Percentiles rank a stretch among this genome's conserved stretches.
These are phyloP conservation scores for Potamilus streckersoni DNA, from an alignment of 1,140 invertebrate genomes.

Conservation along the genomic window DNA sequence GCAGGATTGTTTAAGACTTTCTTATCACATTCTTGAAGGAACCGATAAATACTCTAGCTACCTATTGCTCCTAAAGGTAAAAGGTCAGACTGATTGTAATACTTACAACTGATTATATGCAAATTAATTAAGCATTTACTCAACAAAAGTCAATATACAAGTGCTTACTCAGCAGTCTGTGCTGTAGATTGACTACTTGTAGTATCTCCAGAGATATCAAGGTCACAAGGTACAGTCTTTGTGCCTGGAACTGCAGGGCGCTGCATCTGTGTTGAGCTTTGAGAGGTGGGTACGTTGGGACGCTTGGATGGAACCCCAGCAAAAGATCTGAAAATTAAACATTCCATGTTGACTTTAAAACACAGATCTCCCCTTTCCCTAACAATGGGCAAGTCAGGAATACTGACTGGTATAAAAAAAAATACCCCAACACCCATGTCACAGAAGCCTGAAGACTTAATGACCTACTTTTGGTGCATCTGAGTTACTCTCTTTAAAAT, in stretches of 20 bases:
- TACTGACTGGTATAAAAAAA: too few species aligned
- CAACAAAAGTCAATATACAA: neutral
- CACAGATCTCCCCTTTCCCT: neutral
- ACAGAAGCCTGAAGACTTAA: too few species aligned
- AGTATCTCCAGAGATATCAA: constrained; percentile 38
- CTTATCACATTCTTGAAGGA: too few species aligned
- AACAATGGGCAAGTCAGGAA: too few species aligned
- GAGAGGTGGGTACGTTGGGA: constrained; percentile 19
- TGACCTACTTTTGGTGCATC: too few species aligned
- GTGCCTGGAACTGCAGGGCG: constrained; percentile 31
- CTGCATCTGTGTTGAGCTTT: constrained; percentile 30
- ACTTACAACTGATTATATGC: neutral
- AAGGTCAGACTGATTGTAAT: neutral
- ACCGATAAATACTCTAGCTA: too few species aligned
- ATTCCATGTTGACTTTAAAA: neutral
- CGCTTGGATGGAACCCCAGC: constrained; percentile 44
- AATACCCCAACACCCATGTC: too few species aligned
- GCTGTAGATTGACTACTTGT: neutral
- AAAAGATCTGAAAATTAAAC: constrained; percentile 45
- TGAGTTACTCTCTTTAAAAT: too few species aligned
- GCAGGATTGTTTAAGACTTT: too few species aligned
- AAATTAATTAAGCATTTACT: neutral
- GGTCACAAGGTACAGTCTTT: constrained; percentile 41
- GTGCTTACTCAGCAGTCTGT: constrained; percentile 39
- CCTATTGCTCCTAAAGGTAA: too few species aligned